These are phyloP conservation scores for Calyptommatus sinebrachiatus DNA, from an alignment of 2,113 vertebrate species.

Conservation along the genomic window DNA sequence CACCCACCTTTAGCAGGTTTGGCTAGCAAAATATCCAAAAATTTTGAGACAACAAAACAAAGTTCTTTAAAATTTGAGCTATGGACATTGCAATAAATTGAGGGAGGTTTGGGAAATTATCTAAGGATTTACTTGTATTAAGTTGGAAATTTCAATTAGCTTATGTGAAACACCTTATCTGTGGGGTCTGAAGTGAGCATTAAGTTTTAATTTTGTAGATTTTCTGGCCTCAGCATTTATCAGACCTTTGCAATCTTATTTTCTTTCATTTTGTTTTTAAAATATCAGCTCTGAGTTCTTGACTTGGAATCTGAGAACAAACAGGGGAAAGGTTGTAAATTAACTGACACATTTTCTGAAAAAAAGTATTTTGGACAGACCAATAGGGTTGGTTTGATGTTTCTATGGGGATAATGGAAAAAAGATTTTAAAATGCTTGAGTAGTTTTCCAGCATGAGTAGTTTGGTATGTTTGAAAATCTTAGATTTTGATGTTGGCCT, in stretches of 20 bases:
- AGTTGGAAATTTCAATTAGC: background rate
- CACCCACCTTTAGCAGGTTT: background rate
- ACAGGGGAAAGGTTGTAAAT: conserved; percentile 14
- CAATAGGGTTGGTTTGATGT: conserved; percentile 30
- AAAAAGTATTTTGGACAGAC: conserved; percentile 40
- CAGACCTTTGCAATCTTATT: conserved; percentile 37
- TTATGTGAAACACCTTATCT: conserved; percentile 3
- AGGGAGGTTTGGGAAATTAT: no score
- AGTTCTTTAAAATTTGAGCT: no score
- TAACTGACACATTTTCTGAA: conserved; percentile 8
- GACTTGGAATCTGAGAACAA: conserved; percentile 18
- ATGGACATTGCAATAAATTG: no score
- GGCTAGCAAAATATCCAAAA: background rate
- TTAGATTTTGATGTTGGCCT: background rate
- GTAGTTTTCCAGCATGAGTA: background rate
- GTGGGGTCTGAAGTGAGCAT: background rate
- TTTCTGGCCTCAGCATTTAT: background rate
- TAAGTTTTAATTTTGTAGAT: background rate
- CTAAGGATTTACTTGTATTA: background rate
- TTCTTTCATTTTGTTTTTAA: conserved; percentile 22
- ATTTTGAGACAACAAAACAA: background rate
- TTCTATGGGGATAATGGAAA: conserved; percentile 41
- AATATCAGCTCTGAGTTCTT: background rate
- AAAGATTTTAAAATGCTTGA: conserved; percentile 33
- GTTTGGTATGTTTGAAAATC: background rate